These are phyloP conservation scores for Muschampia plurimacula DNA, from an alignment of 2,888 invertebrate genomes.

Conservation along the genomic window DNA sequence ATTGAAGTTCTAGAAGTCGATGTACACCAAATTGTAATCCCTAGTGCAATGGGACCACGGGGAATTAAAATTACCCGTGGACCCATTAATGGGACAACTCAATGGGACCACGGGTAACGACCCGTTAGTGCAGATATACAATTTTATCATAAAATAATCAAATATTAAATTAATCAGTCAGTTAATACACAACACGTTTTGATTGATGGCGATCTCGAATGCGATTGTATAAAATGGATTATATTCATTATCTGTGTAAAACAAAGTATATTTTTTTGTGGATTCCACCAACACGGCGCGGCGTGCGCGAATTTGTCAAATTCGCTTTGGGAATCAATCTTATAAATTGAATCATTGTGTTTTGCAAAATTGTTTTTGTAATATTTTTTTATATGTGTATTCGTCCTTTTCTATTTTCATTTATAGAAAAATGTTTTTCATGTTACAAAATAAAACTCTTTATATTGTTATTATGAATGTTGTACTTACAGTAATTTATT, in stretches of 20 bases:
- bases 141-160: too few species aligned
- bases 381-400: constrained; percentile 11
- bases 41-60: too few species aligned
- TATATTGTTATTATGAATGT: neutral
- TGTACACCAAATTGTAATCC: too few species aligned
- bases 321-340: constrained; percentile 48
- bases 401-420: constrained; percentile 2
- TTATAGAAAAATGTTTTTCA: neutral
- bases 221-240: constrained; percentile 15
- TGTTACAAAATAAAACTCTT: neutral
- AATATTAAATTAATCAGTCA: neutral
- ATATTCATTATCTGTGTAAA: constrained; percentile 30
- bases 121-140: too few species aligned
- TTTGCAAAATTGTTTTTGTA: constrained; percentile 44
- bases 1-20: too few species aligned
- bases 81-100: too few species aligned
- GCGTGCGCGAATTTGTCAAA: constrained; percentile 30
- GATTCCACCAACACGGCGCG: constrained; percentile 18
- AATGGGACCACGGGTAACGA: too few species aligned
- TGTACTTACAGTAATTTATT: neutral
- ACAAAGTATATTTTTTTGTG: constrained; percentile 18
- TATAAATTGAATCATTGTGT: constrained; percentile 49
- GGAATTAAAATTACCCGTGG: too few species aligned
- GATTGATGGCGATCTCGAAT: neutral
- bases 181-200: neutral